These are phyloP conservation scores for Rhea pennata DNA, from an alignment of 2,113 vertebrate species.

Conservation along the genomic window DNA sequence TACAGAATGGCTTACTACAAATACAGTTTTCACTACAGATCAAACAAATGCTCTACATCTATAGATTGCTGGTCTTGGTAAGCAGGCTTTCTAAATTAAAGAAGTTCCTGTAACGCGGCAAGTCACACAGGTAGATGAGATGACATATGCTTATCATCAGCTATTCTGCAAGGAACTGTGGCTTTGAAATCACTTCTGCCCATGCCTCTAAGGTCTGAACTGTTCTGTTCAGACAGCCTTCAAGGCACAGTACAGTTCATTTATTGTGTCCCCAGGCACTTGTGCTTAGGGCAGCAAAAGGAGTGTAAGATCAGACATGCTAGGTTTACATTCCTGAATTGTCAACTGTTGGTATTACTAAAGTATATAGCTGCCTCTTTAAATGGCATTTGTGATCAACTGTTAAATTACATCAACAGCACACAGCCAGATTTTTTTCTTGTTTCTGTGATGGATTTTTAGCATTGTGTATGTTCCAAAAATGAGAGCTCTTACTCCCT, in stretches of 20 bases:
- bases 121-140: not conserved
- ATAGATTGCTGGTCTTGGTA: not conserved
- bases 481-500: not conserved
- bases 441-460: not conserved
- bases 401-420: not conserved
- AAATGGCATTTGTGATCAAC: not conserved
- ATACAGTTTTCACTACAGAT: not conserved
- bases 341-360: not conserved
- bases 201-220: not conserved
- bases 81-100: not conserved
- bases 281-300: not conserved
- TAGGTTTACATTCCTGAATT: not conserved
- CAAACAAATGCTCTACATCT: not conserved
- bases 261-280: not conserved
- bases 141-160: not conserved
- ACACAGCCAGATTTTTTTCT: not conserved
- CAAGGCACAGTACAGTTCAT: not conserved
- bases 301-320: not conserved
- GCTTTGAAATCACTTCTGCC: not conserved
- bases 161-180: not conserved
- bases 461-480: not conserved
- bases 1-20: not conserved
- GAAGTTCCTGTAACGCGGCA: not conserved
- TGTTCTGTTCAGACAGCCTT: not conserved
- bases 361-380: not conserved